Evolutionary conservation across 2,797 vertebrate species (phyloP).

Genomic region (Diplodus sargus): DNA sequence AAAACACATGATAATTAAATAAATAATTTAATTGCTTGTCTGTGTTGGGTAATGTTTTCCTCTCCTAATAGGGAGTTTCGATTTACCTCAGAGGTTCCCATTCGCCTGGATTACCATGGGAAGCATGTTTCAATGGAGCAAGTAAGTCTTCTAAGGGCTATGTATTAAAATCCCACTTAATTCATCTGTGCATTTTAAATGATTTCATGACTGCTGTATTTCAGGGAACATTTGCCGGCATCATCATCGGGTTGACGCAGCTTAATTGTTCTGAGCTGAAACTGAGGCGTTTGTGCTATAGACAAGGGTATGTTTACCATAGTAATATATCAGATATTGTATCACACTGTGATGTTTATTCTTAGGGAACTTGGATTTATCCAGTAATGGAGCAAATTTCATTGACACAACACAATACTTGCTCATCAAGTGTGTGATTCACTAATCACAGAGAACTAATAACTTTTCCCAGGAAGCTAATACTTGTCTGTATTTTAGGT

Average conservation of each 20-base stretch:
- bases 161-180: background rate
- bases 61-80: slow-evolving; percentile 91
- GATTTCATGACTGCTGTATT: slow-evolving; percentile 39
- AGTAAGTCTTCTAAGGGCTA: slow-evolving; percentile 77
- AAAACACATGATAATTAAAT: background rate
- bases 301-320: slow-evolving; percentile 90
- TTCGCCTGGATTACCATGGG: slow-evolving; percentile 97
- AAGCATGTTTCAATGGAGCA: slow-evolving; percentile 99
- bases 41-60: background rate
- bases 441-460: background rate
- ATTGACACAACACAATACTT: background rate
- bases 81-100: slow-evolving; percentile 98
- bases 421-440: background rate
- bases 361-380: slow-evolving; percentile 2
- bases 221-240: slow-evolving; percentile 96
- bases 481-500: slow-evolving; percentile 80
- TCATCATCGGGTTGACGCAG: slow-evolving; percentile 96
- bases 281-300: slow-evolving; percentile 93
- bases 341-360: background rate
- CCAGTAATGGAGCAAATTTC: background rate
- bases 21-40: background rate
- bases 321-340: background rate
- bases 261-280: slow-evolving; percentile 98
- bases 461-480: slow-evolving; percentile 1
- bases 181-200: slow-evolving; percentile 12